Evolutionary conservation across 1,140 invertebrate species (phyloP).

Genomic region (Drosophila persimilis): DNA sequence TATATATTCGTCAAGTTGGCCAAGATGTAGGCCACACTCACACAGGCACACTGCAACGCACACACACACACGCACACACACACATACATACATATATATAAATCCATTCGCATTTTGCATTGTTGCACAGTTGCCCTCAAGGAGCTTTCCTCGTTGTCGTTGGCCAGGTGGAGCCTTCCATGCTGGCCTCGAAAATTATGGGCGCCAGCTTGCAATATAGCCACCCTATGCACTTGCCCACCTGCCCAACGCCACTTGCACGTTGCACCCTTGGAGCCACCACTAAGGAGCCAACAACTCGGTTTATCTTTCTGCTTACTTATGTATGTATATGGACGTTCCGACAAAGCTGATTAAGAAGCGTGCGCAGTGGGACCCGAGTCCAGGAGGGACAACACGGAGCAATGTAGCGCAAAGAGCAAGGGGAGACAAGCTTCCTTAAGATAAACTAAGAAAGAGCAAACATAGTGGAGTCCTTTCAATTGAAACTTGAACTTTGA

Average conservation of each 20-base stretch:
- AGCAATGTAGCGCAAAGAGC: no score
- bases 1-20: slow-evolving; percentile 52
- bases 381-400: no score
- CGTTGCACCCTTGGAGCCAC: slow-evolving; percentile 1
- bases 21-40: slow-evolving; percentile 65
- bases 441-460: no score
- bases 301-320: slow-evolving; percentile 46
- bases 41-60: slow-evolving; percentile 25
- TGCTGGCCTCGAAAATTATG: slow-evolving; percentile 50
- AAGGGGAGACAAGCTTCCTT: no score
- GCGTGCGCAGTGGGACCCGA: no score
- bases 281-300: slow-evolving; percentile 21
- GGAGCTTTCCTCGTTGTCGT: slow-evolving; percentile 34
- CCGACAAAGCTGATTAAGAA: no score
- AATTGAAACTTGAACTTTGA: no score
- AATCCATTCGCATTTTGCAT: slow-evolving; percentile 14
- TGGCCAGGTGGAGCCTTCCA: slow-evolving; percentile 25
- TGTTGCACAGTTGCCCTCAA: slow-evolving; percentile 45
- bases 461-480: no score
- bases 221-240: slow-evolving; percentile 8
- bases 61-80: not conserved
- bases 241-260: not conserved
- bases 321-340: slow-evolving; percentile 35
- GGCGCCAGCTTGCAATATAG: not conserved
- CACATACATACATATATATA: not conserved